phyloP scores from a whole-genome alignment of 2,113 vertebrate species.

The Microtus ochrogaster region DNA sequence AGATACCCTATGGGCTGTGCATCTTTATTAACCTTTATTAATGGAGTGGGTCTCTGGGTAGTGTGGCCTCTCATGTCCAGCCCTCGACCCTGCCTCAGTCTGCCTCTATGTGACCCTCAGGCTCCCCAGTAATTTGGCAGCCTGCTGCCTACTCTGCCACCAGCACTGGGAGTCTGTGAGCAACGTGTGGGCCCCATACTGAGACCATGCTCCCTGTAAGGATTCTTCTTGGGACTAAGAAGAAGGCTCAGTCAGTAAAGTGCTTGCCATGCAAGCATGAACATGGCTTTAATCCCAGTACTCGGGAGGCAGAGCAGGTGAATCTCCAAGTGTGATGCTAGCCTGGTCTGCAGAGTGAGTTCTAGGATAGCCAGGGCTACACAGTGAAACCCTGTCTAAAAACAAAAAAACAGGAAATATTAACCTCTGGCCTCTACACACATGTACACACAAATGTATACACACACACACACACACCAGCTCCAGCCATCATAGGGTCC shows the following conservation, averaged over 20 bases:
- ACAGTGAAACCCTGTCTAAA: background rate
- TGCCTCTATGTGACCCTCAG: background rate
- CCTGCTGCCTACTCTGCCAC: background rate
- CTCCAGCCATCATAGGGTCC: background rate
- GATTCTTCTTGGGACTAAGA: background rate
- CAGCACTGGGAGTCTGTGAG: background rate
- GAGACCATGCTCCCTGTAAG: background rate
- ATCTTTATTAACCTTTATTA: background rate
- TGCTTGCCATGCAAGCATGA: background rate
- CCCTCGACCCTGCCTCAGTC: background rate
- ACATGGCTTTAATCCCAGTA: background rate
- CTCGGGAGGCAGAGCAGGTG: background rate
- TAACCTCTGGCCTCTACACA: background rate
- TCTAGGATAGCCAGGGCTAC: background rate
- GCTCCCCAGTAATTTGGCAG: background rate
- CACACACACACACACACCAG: no score
- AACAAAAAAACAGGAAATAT: background rate
- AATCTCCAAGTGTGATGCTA: background rate
- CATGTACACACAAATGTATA: background rate
- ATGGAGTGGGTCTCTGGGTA: background rate
- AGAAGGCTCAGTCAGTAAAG: background rate
- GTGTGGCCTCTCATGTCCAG: background rate
- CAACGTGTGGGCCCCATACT: rapidly evolving
- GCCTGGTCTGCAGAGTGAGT: background rate
- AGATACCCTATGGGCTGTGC: rapidly evolving